Conservation (phyloP, 2,113 vertebrate species). For the Urocynchramus pylzowi region DNA sequence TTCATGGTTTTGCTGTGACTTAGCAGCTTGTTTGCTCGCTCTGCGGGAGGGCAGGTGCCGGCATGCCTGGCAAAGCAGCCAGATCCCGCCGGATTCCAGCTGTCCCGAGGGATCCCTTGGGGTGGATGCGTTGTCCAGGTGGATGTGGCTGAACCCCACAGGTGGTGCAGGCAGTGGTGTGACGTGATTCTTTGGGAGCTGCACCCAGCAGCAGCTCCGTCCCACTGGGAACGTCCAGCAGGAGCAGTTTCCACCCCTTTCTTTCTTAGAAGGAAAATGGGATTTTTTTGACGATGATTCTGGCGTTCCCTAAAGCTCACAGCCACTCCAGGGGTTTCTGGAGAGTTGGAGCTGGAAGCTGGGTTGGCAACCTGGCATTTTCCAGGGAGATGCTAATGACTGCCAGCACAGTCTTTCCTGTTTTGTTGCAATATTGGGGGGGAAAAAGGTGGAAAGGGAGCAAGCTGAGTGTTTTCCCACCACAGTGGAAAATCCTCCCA, state of each 20-base stretch:
- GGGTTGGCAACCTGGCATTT: not conserved
- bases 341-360: not conserved
- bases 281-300: not conserved
- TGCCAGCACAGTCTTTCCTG: not conserved
- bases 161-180: not conserved
- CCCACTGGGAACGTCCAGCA: not conserved
- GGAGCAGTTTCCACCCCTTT: not conserved
- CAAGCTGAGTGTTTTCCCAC: not conserved
- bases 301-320: fast-evolving
- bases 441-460: not conserved
- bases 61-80: not conserved
- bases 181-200: not conserved
- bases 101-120: fast-evolving
- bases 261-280: not conserved
- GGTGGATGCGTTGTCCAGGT: fast-evolving
- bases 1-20: constrained; percentile 81
- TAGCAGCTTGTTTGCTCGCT: constrained; percentile 70
- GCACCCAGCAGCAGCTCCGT: fast-evolving
- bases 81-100: not conserved
- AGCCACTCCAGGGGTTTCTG: fast-evolving
- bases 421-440: not conserved
- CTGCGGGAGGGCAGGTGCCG: constrained; percentile 73
- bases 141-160: not conserved
- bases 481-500: fast-evolving
- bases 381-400: not conserved